Evolutionary conservation across 2,888 invertebrate species (phyloP).

Genomic region (Tachina grossa): DNA sequence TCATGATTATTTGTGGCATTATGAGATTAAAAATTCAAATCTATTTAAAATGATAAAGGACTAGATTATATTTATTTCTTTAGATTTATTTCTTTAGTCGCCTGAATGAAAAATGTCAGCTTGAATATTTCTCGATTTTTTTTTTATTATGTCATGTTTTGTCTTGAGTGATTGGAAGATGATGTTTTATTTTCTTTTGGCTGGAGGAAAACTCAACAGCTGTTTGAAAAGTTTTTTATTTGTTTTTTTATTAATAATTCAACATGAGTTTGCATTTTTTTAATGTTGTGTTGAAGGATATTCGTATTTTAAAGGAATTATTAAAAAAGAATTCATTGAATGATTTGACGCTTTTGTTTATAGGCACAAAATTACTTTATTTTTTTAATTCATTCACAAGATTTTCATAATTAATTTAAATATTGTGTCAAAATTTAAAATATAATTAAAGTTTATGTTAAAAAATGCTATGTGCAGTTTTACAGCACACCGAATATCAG

Average conservation of each 20-base stretch:
- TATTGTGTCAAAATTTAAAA: no score
- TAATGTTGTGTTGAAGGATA: background rate
- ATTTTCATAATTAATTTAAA: no score
- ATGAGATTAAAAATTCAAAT: slow-evolving; percentile 82
- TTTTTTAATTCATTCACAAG: background rate
- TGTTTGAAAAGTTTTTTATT: slow-evolving; percentile 9
- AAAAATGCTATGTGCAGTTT: no score
- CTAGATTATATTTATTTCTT: slow-evolving; percentile 72
- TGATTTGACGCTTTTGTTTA: slow-evolving; percentile 2
- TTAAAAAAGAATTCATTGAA: background rate
- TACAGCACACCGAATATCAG: no score
- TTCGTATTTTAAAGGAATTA: slow-evolving; percentile 11
- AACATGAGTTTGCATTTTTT: slow-evolving; percentile 1
- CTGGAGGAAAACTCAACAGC: slow-evolving; percentile 37
- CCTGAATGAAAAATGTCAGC: slow-evolving; percentile 58
- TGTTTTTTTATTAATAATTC: background rate
- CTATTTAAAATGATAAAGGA: slow-evolving; percentile 70
- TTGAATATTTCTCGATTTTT: slow-evolving; percentile 6
- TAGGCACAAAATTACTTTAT: background rate
- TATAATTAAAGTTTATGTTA: no score
- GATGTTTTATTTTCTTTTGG: slow-evolving; percentile 13
- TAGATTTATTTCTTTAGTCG: slow-evolving; percentile 73
- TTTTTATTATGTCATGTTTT: slow-evolving; percentile 54
- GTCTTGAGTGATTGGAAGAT: slow-evolving; percentile 17
- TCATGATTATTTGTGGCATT: slow-evolving; percentile 76